Evolutionary conservation across 2,797 vertebrate species (phyloP).

Genomic region (Enteromius afrohamiltoni): DNA sequence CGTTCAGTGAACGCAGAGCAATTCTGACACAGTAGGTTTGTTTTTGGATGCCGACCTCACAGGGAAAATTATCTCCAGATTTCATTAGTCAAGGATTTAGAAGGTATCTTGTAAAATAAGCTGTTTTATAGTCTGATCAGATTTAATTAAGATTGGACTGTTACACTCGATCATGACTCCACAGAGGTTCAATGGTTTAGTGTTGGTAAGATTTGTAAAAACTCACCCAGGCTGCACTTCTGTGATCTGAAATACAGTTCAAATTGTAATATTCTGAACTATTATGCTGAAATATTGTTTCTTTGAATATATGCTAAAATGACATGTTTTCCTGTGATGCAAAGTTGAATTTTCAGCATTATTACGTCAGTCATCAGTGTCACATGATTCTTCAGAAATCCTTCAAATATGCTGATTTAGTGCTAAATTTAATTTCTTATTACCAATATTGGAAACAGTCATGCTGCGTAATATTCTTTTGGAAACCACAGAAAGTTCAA

Average conservation of each 20-base stretch:
- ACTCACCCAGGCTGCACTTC: neutral
- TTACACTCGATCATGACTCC: neutral
- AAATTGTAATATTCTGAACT: neutral
- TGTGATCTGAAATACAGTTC: neutral
- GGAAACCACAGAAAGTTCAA: neutral
- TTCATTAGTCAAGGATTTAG: conserved; percentile 22
- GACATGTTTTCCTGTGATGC: neutral
- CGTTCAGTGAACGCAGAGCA: neutral
- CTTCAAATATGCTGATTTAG: neutral
- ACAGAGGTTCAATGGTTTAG: neutral
- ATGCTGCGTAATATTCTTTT: no score
- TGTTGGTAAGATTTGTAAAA: neutral
- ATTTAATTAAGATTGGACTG: neutral
- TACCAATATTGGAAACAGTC: neutral
- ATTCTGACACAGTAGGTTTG: neutral
- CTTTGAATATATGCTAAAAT: neutral
- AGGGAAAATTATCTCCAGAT: neutral
- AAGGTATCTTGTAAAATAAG: neutral
- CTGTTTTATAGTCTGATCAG: conserved; percentile 7
- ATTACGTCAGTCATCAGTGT: neutral
- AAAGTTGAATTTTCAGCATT: neutral
- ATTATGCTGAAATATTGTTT: neutral
- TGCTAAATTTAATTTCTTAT: neutral
- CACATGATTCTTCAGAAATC: neutral
- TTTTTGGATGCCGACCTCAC: neutral